phyloP scores from a whole-genome alignment of 2,888 invertebrate genomes.

The Agriopis aurantiaria region DNA sequence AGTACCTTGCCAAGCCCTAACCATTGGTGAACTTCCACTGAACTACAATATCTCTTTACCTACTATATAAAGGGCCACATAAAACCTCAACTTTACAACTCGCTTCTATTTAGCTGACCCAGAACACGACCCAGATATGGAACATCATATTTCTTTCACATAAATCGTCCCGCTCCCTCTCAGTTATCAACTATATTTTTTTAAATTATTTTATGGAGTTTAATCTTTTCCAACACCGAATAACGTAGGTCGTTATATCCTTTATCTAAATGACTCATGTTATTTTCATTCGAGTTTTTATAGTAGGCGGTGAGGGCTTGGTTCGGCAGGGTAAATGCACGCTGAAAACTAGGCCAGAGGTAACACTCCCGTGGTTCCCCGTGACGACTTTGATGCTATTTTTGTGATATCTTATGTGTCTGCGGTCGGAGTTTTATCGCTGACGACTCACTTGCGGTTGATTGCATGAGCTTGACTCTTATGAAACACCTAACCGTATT shows the following conservation, averaged over 20 bases:
- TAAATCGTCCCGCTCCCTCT: slow-evolving; percentile 25
- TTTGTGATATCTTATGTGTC: slow-evolving; percentile 72
- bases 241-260: slow-evolving; percentile 43
- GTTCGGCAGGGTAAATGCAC: slow-evolving; percentile 59
- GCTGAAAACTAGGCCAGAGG: slow-evolving; percentile 74
- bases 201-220: slow-evolving; percentile 28
- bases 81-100: slow-evolving; percentile 26
- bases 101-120: slow-evolving; percentile 18
- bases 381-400: slow-evolving; percentile 77
- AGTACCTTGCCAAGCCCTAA: slow-evolving; percentile 52
- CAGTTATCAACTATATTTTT: slow-evolving; percentile 30
- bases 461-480: slow-evolving; percentile 53
- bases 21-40: slow-evolving; percentile 36
- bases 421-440: slow-evolving; percentile 73
- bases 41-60: slow-evolving; percentile 19
- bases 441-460: slow-evolving; percentile 62
- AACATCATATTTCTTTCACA: slow-evolving; percentile 22
- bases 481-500: slow-evolving; percentile 41
- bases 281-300: slow-evolving; percentile 56
- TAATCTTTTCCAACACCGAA: slow-evolving; percentile 39
- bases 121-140: slow-evolving; percentile 16
- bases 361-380: slow-evolving; percentile 64
- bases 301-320: slow-evolving; percentile 57
- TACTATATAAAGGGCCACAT: slow-evolving; percentile 12
- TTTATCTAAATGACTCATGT: slow-evolving; percentile 36